phyloP scores from a whole-genome alignment of 2,113 vertebrate genomes.

The Gnathochromis pfefferi region DNA sequence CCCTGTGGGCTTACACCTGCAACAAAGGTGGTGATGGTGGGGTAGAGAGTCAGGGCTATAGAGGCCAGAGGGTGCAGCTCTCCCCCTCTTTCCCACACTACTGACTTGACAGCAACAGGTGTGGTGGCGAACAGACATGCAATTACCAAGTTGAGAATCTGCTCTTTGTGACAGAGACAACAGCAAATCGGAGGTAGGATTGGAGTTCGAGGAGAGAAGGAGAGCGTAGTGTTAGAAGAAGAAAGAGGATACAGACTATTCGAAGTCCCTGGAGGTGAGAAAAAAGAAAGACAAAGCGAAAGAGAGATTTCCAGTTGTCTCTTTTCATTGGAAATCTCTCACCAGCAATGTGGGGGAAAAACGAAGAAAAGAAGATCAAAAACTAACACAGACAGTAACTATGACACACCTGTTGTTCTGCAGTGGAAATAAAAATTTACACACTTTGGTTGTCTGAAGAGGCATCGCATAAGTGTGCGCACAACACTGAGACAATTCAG shows the following conservation, averaged over 20 bases:
- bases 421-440: not conserved
- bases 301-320: constrained; percentile 8
- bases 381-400: constrained; percentile 6
- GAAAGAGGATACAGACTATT: constrained; percentile 22
- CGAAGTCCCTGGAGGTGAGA: not conserved
- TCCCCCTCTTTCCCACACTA: not conserved
- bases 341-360: not conserved
- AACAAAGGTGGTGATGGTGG: not conserved
- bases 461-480: not conserved
- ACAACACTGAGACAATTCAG: constrained; percentile 8
- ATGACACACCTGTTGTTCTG: constrained; percentile 23
- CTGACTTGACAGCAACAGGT: constrained; percentile 67
- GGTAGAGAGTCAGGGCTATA: not conserved
- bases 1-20: not conserved
- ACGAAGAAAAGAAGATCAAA: constrained; percentile 29
- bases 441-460: constrained; percentile 19
- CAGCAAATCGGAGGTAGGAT: constrained; percentile 33
- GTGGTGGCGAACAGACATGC: constrained; percentile 47
- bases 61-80: constrained; percentile 31
- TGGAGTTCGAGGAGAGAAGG: not conserved
- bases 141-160: constrained; percentile 54
- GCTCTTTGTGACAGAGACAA: constrained; percentile 51
- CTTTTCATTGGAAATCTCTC: constrained; percentile 43
- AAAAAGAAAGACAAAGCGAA: not conserved
- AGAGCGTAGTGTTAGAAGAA: not conserved